Conservation (phyloP, 2,797 vertebrate genomes). For the Cynodonichthys magdalenae region DNA sequence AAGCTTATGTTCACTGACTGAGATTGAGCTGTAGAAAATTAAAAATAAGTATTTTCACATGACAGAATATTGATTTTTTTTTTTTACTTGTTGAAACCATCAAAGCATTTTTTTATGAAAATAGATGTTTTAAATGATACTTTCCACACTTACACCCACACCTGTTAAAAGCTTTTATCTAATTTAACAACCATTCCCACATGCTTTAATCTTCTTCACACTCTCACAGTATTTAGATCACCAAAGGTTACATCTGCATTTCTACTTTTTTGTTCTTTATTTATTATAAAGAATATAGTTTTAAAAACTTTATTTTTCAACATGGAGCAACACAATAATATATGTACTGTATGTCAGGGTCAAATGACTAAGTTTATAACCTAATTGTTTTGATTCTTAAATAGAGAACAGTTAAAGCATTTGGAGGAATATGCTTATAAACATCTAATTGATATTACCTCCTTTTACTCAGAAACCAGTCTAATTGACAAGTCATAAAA, state of each 20-base stretch:
- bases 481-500: conserved; percentile 2
- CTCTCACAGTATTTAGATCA: conserved; percentile 46
- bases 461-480: background rate
- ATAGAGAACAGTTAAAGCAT: no score
- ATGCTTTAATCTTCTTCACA: conserved; percentile 16
- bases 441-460: background rate
- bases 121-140: conserved; percentile 5
- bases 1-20: background rate
- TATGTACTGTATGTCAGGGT: no score
- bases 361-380: no score
- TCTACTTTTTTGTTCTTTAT: background rate
- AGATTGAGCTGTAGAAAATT: background rate
- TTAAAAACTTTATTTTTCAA: no score
- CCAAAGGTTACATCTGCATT: conserved; percentile 25
- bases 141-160: conserved; percentile 22
- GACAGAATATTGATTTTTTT: background rate
- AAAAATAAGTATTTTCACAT: background rate
- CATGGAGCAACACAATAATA: no score
- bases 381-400: background rate
- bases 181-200: conserved; percentile 39
- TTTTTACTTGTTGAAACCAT: conserved; percentile 27
- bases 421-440: no score
- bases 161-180: conserved; percentile 41
- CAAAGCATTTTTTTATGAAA: conserved; percentile 30
- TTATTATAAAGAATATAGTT: no score